Conservation (phyloP, 1,140 invertebrate species). For the Drosophila elegans region DNA sequence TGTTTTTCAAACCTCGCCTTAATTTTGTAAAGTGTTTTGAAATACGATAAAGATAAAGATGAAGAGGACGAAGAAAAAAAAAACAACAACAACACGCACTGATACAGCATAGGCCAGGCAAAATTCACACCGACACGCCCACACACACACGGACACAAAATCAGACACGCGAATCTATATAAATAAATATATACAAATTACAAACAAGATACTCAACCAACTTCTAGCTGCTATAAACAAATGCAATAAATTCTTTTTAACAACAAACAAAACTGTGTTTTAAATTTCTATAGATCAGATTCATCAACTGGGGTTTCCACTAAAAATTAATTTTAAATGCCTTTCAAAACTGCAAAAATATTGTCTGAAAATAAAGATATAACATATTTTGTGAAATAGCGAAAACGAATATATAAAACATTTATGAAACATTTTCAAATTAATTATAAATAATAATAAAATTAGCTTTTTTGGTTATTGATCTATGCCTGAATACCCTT, state of each 20-base stretch:
- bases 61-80: constrained; percentile 3
- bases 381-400: no score
- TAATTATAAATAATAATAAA: no score
- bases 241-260: constrained; percentile 69
- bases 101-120: constrained; percentile 56
- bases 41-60: constrained; percentile 29
- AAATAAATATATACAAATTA: constrained; percentile 50
- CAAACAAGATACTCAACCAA: constrained; percentile 66
- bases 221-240: constrained; percentile 62
- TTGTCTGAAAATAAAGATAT: no score
- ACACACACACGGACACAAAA: constrained; percentile 28
- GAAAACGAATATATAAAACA: no score
- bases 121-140: constrained; percentile 38
- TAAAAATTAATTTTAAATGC: not conserved
- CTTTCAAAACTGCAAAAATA: no score
- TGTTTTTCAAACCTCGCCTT: constrained; percentile 66
- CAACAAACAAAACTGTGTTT: constrained; percentile 15
- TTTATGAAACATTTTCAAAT: no score
- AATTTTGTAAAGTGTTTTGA: constrained; percentile 66
- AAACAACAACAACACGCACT: constrained; percentile 41
- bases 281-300: not conserved
- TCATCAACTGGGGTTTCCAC: no score
- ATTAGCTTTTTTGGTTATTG: no score
- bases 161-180: constrained; percentile 36
- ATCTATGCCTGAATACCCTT: no score